Conservation (phyloP, 2,113 vertebrate species). For the Cheirogaleus medius region DNA sequence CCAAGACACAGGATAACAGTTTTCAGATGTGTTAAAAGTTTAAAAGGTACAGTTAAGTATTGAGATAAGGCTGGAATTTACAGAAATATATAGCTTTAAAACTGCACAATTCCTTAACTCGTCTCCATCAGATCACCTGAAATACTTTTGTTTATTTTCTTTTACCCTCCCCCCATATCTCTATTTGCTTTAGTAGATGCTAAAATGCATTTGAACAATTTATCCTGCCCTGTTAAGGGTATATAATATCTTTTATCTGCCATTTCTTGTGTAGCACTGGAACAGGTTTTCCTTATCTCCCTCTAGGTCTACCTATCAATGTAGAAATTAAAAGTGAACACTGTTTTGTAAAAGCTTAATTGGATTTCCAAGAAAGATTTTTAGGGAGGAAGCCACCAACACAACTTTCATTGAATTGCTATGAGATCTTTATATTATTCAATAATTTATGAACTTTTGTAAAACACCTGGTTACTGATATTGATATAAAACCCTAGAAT, state of each 20-base stretch:
- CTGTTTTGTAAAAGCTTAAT: slow-evolving; percentile 17
- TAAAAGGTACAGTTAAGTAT: slow-evolving; percentile 23
- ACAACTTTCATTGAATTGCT: not conserved
- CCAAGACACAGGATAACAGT: not conserved
- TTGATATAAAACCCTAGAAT: not conserved
- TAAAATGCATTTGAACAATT: slow-evolving; percentile 67
- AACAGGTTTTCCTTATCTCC: slow-evolving; percentile 6
- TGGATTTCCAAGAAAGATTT: not conserved
- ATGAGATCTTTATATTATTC: slow-evolving; percentile 19
- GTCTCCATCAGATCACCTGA: not conserved
- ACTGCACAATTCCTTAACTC: slow-evolving; percentile 34
- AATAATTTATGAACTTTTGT: not conserved
- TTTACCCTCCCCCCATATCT: not conserved
- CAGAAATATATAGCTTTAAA: not conserved
- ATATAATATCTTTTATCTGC: slow-evolving; percentile 58
- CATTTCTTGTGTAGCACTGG: slow-evolving; percentile 47
- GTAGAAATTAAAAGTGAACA: not conserved
- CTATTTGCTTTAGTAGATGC: slow-evolving; percentile 50
- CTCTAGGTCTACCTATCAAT: slow-evolving; percentile 1
- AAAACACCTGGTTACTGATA: not conserved
- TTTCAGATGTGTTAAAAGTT: not conserved
- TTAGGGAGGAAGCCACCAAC: not conserved
- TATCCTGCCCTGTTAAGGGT: slow-evolving; percentile 52
- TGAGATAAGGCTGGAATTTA: slow-evolving; percentile 3
- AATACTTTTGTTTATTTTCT: slow-evolving; percentile 33